These are phyloP conservation scores for Synergus gifuensis DNA, from an alignment of 2,888 invertebrate species.

Conservation along the genomic window DNA sequence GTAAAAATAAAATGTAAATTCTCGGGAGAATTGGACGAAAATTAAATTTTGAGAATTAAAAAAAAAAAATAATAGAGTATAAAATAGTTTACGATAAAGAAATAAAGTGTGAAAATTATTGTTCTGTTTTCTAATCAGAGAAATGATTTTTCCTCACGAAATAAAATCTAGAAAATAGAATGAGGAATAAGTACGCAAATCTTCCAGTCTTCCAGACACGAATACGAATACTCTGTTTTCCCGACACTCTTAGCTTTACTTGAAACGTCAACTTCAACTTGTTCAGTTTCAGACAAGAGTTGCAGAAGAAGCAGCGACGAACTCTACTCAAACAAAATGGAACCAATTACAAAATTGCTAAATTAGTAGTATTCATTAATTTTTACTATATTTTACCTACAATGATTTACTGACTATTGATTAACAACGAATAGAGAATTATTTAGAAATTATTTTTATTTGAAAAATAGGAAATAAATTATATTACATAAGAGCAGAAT, in stretches of 20 bases:
- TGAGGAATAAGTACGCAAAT: neutral
- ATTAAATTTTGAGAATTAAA: too few species aligned
- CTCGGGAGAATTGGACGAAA: too few species aligned
- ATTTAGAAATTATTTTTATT: neutral
- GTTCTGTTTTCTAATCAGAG: neutral
- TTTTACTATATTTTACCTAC: neutral
- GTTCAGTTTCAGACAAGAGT: conserved; percentile 7
- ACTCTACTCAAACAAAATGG: neutral
- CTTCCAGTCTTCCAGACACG: neutral
- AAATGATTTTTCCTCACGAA: neutral
- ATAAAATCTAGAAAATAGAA: neutral
- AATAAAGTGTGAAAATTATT: too few species aligned
- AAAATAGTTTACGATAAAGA: neutral
- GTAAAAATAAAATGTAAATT: neutral
- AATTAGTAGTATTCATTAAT: neutral
- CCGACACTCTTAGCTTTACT: neutral
- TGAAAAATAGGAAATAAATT: neutral
- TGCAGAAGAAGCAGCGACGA: neutral
- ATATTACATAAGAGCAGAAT: neutral
- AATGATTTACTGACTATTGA: too few species aligned
- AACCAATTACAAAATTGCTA: conserved; percentile 4
- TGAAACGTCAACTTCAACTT: conserved; percentile 11
- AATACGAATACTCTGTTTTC: neutral
- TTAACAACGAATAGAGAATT: neutral
- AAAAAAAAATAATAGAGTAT: neutral